Evolutionary conservation across 1,140 invertebrate genomes (phyloP).

Genomic region (Mesaphorura yosii): DNA sequence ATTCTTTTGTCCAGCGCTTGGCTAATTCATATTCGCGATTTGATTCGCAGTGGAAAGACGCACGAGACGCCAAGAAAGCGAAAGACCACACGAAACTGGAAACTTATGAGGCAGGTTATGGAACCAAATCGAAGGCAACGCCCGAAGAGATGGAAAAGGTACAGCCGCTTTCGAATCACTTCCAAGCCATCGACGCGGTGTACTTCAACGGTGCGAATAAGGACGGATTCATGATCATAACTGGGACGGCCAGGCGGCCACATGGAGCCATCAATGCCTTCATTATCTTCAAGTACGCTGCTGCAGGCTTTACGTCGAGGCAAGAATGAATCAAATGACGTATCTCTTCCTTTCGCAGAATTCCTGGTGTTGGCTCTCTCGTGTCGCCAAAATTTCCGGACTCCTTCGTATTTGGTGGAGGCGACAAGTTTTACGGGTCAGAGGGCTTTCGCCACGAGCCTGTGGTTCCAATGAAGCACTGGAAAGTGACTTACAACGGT

Average conservation of each 20-base stretch:
- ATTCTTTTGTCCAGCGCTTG: background rate
- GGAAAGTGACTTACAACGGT: conserved; percentile 50
- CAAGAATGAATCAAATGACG: background rate
- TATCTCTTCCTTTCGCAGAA: conserved; percentile 24
- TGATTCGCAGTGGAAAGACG: conserved; percentile 27
- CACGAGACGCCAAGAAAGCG: background rate
- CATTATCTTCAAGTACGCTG: conserved; percentile 32
- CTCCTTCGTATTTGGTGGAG: conserved; percentile 46
- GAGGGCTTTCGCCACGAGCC: conserved; percentile 51
- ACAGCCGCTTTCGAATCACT: conserved; percentile 46
- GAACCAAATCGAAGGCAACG: conserved; percentile 38
- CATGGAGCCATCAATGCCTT: conserved; percentile 37
- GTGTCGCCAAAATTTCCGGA: conserved; percentile 52
- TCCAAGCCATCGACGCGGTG: conserved; percentile 50
- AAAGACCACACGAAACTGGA: conserved; percentile 27
- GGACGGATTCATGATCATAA: conserved; percentile 40
- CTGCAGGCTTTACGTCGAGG: too few species aligned
- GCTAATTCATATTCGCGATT: background rate
- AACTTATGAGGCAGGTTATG: conserved; percentile 37
- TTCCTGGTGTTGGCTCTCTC: conserved; percentile 52
- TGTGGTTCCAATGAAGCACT: conserved; percentile 52
- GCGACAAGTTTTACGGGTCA: conserved; percentile 46
- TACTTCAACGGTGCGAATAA: conserved; percentile 48
- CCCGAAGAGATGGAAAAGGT: conserved; percentile 46
- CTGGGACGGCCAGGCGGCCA: conserved; percentile 39